Evolutionary conservation across 2,797 vertebrate genomes (phyloP).

Genomic region (Platyrinchus mystaceus): DNA sequence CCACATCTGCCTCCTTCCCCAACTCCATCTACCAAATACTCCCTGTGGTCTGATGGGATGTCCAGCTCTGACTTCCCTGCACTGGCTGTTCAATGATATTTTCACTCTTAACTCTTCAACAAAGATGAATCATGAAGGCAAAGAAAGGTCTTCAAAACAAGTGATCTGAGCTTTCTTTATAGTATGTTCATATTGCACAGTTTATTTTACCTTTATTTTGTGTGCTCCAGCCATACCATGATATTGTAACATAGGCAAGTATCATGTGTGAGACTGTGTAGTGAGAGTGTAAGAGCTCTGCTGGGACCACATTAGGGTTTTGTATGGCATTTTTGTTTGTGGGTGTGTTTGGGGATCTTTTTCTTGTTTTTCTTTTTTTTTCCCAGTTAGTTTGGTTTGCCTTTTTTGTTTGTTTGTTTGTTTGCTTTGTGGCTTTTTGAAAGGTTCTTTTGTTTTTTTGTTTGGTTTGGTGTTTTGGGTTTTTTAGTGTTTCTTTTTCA

Average conservation of each 20-base stretch:
- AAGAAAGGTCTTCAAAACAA: not conserved
- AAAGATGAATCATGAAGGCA: not conserved
- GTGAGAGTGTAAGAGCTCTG: no score
- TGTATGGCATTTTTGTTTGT: not conserved
- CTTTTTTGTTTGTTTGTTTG: no score
- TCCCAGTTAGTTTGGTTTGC: no score
- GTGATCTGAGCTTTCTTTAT: not conserved
- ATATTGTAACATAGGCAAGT: not conserved
- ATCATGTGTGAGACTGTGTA: no score
- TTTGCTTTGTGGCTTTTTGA: not conserved
- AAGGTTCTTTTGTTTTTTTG: not conserved
- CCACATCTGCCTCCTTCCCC: not conserved
- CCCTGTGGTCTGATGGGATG: not conserved
- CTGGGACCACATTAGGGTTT: not conserved
- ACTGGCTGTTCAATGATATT: not conserved
- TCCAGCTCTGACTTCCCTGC: not conserved
- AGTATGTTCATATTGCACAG: not conserved
- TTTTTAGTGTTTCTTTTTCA: no score
- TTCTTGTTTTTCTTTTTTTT: no score
- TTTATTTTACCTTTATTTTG: not conserved
- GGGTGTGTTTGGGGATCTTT: not conserved
- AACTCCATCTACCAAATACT: not conserved
- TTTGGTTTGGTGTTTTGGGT: no score
- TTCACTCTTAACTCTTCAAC: not conserved
- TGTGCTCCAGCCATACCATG: not conserved